Percentiles rank a stretch among this genome's conserved stretches.
Evolutionary conservation across 2,113 vertebrate genomes (phyloP).

Genomic region (Tupaia chinensis): DNA sequence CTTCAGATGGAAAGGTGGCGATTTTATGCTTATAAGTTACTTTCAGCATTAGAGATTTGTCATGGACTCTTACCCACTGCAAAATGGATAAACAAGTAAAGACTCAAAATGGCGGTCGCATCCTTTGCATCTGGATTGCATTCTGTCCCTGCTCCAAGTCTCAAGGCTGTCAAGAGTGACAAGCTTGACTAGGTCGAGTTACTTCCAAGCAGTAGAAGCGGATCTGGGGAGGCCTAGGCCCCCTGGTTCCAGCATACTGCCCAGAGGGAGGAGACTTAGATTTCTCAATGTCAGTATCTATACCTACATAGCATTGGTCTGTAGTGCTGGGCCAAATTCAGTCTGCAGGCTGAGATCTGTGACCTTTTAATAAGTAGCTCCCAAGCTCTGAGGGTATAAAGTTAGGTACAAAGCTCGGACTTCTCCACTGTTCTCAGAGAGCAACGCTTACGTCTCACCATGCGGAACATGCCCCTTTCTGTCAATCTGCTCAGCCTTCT

Average conservation of each 20-base stretch:
- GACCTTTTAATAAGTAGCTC: background rate
- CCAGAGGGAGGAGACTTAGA: background rate
- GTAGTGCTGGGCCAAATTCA: background rate
- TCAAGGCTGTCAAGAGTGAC: background rate
- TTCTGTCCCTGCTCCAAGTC: background rate
- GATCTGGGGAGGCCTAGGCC: background rate
- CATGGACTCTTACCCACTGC: background rate
- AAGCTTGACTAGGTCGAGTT: background rate
- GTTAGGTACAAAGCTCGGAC: background rate
- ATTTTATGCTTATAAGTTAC: background rate
- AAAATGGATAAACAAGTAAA: background rate
- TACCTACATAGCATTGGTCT: background rate
- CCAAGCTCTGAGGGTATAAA: background rate
- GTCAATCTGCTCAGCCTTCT: background rate
- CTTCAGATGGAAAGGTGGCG: background rate
- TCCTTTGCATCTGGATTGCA: slow-evolving; percentile 4
- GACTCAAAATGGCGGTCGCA: background rate
- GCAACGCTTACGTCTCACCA: background rate
- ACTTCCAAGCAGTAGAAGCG: background rate
- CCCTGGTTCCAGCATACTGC: fast-evolving
- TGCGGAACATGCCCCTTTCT: background rate
- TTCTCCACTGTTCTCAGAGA: background rate
- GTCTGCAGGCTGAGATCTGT: background rate
- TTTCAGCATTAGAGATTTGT: background rate
- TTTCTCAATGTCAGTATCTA: background rate